Evolutionary conservation across 35 echinoderm and acorn worm genomes (phyloP), one percentile per base, ranked within the genome.

Genomic region (Ophioderma brevispina): DNA sequence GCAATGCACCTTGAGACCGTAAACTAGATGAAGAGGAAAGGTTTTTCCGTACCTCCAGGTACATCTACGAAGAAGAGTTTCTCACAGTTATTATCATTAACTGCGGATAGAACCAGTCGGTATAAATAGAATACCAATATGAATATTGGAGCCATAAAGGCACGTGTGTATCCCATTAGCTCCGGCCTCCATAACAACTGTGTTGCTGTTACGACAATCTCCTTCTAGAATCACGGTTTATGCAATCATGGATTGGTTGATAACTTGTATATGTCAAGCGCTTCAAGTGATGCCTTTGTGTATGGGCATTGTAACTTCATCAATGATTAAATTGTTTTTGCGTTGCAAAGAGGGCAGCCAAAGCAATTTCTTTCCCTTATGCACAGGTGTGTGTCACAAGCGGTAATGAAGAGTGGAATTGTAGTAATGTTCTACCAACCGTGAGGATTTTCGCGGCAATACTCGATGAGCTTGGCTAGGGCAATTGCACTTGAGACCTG

Each of bases 11-110:
- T 80, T 79, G 21, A 14, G 18, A 36, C 33, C 56, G 82, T n/a
- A 92, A 18, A 92, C 19, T 13, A 33, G 30, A 49, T 92, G 32
- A 76, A 78, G 18, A 81, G 31, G 42, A 84, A 87, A 8, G 90
- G 85, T 78, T 92, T 92, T 4, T 83, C 82, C 6, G 90, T 92
- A 3, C 82, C 90, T 25, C 90, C 90, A n/a, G 90, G 90, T 75
- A 38, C 90, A 87, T 92, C 90, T n/a, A 92, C 32, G 46, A 85
- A 85, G 75, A 79, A 92, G n/a, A 78, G 41, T 46, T 46, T 52
- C 5, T 33, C 32, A 40, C 36, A 17, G 11, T 84, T 36, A 32
- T 49, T 0, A 31, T 80, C 42, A 5, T 81, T n/a, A 81, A 81
- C 14, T 13, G 87, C 32, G 35, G 34, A 13, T 13, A n/a, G n/a